Evolutionary conservation across 2,113 vertebrate species (phyloP), one percentile per base, ranked within the genome.

Genomic region (Onychorhynchus coronatus): DNA sequence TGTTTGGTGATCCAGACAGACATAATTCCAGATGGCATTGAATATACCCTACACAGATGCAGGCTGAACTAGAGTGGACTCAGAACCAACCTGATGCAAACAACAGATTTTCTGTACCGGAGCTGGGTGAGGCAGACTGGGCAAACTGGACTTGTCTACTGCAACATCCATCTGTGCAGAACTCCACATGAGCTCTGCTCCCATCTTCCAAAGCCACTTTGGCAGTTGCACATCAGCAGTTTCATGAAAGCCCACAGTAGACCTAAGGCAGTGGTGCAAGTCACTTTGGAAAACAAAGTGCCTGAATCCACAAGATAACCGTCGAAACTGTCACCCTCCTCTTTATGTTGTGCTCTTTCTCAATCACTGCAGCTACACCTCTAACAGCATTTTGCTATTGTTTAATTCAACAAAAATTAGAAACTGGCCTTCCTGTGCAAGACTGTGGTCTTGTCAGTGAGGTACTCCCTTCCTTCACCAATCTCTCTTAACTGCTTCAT

Each of bases 181-280:
- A 18, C 23, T 53, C 33, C 42, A n/a, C 4, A 2, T 17, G 28
- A 91, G 14, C 14, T 30, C 37, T 56, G 72, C 12, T 72, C 28
- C 9, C 4, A 11, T 33, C 73, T 78, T 68, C 53, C 35, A 27
- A 59, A 41, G 9, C 21, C 8, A 30, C 22, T 65, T 85, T 28
- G 22, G 19, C 18, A 24, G 22, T 42, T 37, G 30, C 28, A 55
- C 0, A 0, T n/a, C n/a, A 49, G 31, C 28, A 44, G 12, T 37
- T 88, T 50, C 24, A 42, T 22, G 20, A 5, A 77, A 66, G 14
- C 8, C 16, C 24, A 20, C 15, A 59, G 55, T 4, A 76, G 24
- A 37, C 11, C 5, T n/a, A 9, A 5, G 28, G 30, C 18, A 56
- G 47, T 28, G 14, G 9, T 5, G 2, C 5, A 35, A 81, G 41